Evolutionary conservation across 2,888 invertebrate genomes (phyloP), one percentile per base, ranked within the genome.

Genomic region (Tromatobia lineatoria): DNA sequence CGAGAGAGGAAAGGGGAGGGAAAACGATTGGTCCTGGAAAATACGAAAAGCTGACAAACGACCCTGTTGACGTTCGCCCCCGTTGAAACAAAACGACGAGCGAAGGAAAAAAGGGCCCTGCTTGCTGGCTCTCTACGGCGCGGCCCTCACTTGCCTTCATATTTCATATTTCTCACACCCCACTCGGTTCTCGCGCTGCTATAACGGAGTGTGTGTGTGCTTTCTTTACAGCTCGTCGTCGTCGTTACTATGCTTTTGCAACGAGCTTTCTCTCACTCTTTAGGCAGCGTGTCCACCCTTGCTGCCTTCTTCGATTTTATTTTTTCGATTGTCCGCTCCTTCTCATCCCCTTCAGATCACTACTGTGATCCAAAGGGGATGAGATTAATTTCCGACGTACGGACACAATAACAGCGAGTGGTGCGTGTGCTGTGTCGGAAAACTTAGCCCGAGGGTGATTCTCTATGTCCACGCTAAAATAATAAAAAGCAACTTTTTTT

Each of bases 11-110:
- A 67, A 47, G n/a, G 11, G 47, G 45, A 80, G 74, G 81, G 83
- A 85, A 85, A 87, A 83, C 87, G 86, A 88, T 87, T 87, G 86
- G 88, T 88, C 88, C 81, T 81, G 88, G 85, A 85, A 85, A 86
- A 86, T 87, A 88, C 88, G 88, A 88, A 86, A 80, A 88, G 89
- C 90, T 92, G 92, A 92, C 92, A 92, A 91, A 92, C 91, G 92
- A 92, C 89, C 90, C 90, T 90, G 92, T 91, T 91, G 92, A 92
- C 91, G 91, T 91, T 90, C 88, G 88, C 92, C 90, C 91, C 90
- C 89, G 86, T 88, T 88, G 90, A 88, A 89, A 90, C 90, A 91
- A 92, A 92, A 91, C 91, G 90, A 90, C 86, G 77, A 80, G 59
- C 69, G 64, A 59, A 80, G 86, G 86, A 83, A 78, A 86, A 57